Evolutionary conservation across 2,797 vertebrate species (phyloP).

Genomic region (Parambassis ranga): DNA sequence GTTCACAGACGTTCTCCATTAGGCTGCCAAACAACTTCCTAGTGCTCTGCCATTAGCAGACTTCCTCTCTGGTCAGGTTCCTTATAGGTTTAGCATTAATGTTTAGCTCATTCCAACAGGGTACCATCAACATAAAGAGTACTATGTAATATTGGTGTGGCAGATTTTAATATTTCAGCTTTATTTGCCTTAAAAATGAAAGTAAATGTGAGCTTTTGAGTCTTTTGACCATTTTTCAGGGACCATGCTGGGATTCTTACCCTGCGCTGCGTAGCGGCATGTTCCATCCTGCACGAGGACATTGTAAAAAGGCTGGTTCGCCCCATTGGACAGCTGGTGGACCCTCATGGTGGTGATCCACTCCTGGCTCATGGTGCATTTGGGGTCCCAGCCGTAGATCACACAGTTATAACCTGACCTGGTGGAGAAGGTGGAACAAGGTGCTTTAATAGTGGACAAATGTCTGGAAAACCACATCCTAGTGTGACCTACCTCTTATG

Average conservation of each 20-base stretch:
- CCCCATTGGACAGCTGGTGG: constrained; percentile 89
- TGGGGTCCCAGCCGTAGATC: constrained; percentile 96
- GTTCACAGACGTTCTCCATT: too few species aligned
- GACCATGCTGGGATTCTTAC: constrained; percentile 63
- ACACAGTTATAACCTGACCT: constrained; percentile 95
- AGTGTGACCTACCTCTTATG: constrained; percentile 89
- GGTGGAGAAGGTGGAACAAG: not conserved
- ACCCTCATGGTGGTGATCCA: constrained; percentile 98
- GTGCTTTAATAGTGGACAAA: not conserved
- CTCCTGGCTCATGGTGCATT: constrained; percentile 97
- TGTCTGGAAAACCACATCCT: rapidly evolving
- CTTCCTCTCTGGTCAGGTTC: too few species aligned
- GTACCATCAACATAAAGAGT: too few species aligned
- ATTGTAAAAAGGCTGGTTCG: constrained; percentile 96
- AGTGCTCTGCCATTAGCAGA: too few species aligned
- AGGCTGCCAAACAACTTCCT: too few species aligned
- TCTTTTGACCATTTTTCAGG: too few species aligned
- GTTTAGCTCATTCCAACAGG: too few species aligned
- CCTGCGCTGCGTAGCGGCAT: constrained; percentile 94
- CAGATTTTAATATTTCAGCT: too few species aligned
- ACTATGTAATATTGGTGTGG: too few species aligned
- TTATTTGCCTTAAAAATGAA: too few species aligned
- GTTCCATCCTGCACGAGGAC: constrained; percentile 96
- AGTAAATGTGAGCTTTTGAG: too few species aligned
- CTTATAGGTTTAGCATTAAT: too few species aligned